Base-by-base conservation (phyloP, 1,140 invertebrate genomes). In the Amphibalanus amphitrite region DNA sequence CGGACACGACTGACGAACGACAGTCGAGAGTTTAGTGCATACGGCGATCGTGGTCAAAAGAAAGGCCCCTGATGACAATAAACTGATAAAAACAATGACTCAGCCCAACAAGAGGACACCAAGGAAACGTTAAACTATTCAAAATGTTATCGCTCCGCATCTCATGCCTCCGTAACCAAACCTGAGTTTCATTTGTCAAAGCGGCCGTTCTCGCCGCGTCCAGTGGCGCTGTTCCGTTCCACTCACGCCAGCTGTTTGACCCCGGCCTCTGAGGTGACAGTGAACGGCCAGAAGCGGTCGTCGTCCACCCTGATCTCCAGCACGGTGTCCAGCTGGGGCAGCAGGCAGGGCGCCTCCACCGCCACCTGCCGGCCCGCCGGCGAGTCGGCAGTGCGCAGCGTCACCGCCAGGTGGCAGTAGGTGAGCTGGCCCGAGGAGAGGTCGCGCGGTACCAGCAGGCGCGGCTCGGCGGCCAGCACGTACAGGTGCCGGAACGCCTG, bases 401-500 rank as follows among this genome's bases (percentile, higher is more conserved):
- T 70, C 1, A 90, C 83, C 76, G 85, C 84, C 69, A 97, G 82
- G 71, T 89, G 87, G 10, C 88, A 90, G 76, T 94, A 92, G 78
- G 92, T 93, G 30, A 88, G 82, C 74, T 86, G 84, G 38, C 87
- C 85, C 17, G 87, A 90, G 76, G 89, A 87, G 13, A 97, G 88
- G 79, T 96, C 92, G 68, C 88, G 84, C 0, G 94, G 93, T 71
- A 97, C 82, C 59, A 98, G 82, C 15, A 97, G 79, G 28, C 96
- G 82, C 0, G 92, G 89, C 79, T 98, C 92, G 17, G 90, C 89
- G 1, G 95, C 95, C 70, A 98, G 79, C 17, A 97, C 94, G 79
- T 98, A 98, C 25, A 98, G 81, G 82, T 98, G 96, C 38, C 95
- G 82, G 74, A 98, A 87, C 0, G 95, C 95, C 86, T 98, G 95